Evolutionary conservation across 2,113 vertebrate genomes (phyloP), one percentile per base, ranked within the genome.

Genomic region (Thunnus thynnus): DNA sequence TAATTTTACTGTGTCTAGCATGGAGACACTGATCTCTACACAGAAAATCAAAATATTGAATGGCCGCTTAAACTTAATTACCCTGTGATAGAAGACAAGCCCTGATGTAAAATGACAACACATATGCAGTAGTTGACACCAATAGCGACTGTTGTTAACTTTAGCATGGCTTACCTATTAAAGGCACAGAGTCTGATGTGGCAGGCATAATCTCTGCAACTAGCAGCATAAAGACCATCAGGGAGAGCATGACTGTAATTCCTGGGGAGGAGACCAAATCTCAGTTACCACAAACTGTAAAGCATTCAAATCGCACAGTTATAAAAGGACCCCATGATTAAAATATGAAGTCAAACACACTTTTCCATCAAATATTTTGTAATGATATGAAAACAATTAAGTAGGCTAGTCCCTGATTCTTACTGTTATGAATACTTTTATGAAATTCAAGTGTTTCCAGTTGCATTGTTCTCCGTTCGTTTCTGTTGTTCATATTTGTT

Each of bases 181-280:
- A 88, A 55, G 98, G 98, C 68, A 99, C 97, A 0, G 98, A 99
- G 82, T 99, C 97, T 0, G 98, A 99, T 0, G 98, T 98, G 14
- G 98, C 96, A 3, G 98, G 97, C 97, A 99, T 99, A 83, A 99
- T 98, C 90, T 98, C 97, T 47, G 97, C 97, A 58, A 99, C 97
- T 16, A 99, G 94, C 74, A 99, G 94, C 98, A 99, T 98, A 86
- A 99, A 98, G 85, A 99, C 97, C 0, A 97, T 98, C 48, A 99
- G 95, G 12, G 98, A 99, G 47, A 99, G 95, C 67, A 99, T 91
- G 69, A 99, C 98, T 0, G 98, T 99, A 83, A 99, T 99, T 68
- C 98, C 98, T 99, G 92, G 79, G 84, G 71, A 50, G 63, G 41
- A 79, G 16, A 80, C 68, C 55, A 86, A 41, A 82, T 52, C 46